Conservation (phyloP, 2,888 invertebrate genomes). For the Sarcophaga subvicina region DNA sequence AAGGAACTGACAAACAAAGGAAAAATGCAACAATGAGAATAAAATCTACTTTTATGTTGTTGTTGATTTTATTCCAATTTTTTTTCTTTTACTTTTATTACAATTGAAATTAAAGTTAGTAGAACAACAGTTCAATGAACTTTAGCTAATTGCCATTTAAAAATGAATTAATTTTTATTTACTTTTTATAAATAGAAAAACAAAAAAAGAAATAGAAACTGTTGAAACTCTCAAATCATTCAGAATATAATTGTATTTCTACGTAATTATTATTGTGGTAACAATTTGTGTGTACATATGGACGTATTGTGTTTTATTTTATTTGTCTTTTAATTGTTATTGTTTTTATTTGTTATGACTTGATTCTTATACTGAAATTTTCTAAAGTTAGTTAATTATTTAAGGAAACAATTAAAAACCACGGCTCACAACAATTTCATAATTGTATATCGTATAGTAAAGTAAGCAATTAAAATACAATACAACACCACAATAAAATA, state of each 20-base stretch:
- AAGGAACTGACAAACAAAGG: not conserved
- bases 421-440: not conserved
- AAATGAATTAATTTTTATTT: constrained; percentile 10
- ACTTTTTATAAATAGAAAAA: not conserved
- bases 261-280: constrained; percentile 9
- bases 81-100: not conserved
- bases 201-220: not conserved
- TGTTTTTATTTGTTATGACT: too few species aligned
- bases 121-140: constrained; percentile 46
- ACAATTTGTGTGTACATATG: not conserved
- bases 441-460: not conserved
- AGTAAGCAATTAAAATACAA: too few species aligned
- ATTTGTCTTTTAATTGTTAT: too few species aligned
- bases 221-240: constrained; percentile 10
- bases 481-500: too few species aligned
- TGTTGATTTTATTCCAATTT: too few species aligned
- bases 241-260: constrained; percentile 12
- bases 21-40: not conserved
- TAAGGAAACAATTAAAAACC: constrained; percentile 30
- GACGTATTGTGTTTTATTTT: not conserved
- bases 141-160: constrained; percentile 2
- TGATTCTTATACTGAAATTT: constrained; percentile 3
- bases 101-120: constrained; percentile 9
- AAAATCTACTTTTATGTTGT: not conserved
- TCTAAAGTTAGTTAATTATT: constrained; percentile 25